Conservation (phyloP, 2,113 vertebrate genomes). For the Rhynchomys soricoides region DNA sequence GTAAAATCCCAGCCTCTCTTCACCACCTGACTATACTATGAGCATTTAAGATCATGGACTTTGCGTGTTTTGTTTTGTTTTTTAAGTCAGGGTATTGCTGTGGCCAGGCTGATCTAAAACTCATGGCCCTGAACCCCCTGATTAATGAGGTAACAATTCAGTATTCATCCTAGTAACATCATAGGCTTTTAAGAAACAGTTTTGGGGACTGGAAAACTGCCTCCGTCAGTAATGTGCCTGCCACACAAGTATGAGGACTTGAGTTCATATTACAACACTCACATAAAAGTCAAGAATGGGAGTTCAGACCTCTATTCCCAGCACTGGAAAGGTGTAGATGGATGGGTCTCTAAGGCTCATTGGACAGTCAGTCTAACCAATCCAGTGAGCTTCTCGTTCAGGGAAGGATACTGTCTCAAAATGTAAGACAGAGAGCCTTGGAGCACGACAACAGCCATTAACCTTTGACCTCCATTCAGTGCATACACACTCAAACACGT, state of each 20-base stretch:
- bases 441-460: background rate
- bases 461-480: background rate
- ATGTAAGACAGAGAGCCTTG: background rate
- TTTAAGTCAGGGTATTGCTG: background rate
- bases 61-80: background rate
- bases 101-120: background rate
- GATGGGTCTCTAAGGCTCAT: background rate
- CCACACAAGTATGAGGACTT: background rate
- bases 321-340: background rate
- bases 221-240: background rate
- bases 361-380: background rate
- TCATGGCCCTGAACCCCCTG: background rate
- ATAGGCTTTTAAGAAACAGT: background rate
- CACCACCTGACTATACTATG: background rate
- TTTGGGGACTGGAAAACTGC: background rate
- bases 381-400: background rate
- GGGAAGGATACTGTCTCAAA: background rate
- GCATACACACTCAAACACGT: background rate
- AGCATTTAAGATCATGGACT: background rate
- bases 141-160: background rate
- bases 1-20: background rate
- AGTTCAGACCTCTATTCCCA: background rate
- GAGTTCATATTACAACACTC: background rate
- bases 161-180: background rate
- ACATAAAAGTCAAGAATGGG: background rate